Percentiles rank a stretch among this genome's conserved stretches.
phyloP scores from a whole-genome alignment of 2,113 vertebrate genomes.

The Sinocyclocheilus maitianheensis region DNA sequence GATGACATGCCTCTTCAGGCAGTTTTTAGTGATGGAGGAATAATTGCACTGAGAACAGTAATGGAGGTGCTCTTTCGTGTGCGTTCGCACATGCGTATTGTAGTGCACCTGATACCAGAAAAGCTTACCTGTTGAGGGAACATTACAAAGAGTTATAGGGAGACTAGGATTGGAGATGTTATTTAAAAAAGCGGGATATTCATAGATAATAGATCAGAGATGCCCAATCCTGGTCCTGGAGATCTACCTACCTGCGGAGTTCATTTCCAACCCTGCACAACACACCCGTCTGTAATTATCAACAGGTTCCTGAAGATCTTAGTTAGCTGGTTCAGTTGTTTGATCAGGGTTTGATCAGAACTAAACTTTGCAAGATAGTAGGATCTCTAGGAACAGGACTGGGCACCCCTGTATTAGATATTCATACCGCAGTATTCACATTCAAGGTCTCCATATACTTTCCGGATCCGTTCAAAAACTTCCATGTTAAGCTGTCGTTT shows the following conservation, averaged over 20 bases:
- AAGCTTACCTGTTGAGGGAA: constrained; percentile 83
- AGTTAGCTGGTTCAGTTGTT: too few relatives aligned
- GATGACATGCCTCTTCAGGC: constrained; percentile 91
- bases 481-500: constrained; percentile 86
- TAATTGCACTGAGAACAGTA: constrained; percentile 96
- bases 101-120: constrained; percentile 98
- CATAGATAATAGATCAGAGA: too few relatives aligned
- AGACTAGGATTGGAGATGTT: background rate
- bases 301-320: background rate
- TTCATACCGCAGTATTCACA: constrained; percentile 98
- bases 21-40: constrained; percentile 98
- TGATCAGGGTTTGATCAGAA: too few relatives aligned
- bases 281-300: too few relatives aligned
- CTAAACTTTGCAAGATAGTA: too few relatives aligned
- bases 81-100: constrained; percentile 93
- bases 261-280: too few relatives aligned
- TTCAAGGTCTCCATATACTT: constrained; percentile 93
- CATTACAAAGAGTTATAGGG: background rate
- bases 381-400: too few relatives aligned
- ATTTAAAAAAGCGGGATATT: background rate
- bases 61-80: constrained; percentile 94
- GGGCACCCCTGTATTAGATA: background rate
- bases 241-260: too few relatives aligned
- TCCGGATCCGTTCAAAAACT: constrained; percentile 87
- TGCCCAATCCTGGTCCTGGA: too few relatives aligned